phyloP scores from a whole-genome alignment of 2,113 vertebrate genomes.

The Meles meles region DNA sequence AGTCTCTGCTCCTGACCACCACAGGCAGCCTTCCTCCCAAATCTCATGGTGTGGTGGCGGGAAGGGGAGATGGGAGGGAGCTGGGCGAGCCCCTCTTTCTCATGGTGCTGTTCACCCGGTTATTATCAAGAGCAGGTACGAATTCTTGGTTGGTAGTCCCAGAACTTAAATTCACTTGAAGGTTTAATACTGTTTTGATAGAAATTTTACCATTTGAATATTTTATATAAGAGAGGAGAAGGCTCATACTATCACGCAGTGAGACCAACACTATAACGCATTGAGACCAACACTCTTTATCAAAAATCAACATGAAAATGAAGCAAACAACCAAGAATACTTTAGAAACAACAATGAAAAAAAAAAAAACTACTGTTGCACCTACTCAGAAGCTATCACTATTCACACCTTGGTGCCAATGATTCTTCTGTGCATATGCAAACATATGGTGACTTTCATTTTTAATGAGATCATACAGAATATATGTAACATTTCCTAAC shows the following conservation, averaged over 20 bases:
- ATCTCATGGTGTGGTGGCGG: not conserved
- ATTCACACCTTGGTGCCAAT: not conserved
- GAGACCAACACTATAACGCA: not conserved
- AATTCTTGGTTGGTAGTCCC: not conserved
- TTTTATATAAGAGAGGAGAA: not conserved
- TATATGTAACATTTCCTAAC: not conserved
- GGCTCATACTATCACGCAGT: not conserved
- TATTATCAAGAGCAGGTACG: not conserved
- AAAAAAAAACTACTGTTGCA: not conserved
- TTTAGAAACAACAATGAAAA: not conserved
- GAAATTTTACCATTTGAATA: not conserved
- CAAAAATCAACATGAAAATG: not conserved
- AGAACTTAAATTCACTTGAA: not conserved
- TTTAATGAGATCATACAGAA: not conserved
- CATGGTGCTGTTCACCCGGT: not conserved
- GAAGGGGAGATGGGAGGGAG: rapidly evolving
- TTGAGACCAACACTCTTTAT: not conserved
- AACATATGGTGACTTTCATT: not conserved
- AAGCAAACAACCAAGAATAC: constrained; percentile 1
- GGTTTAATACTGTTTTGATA: not conserved
- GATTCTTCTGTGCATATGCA: not conserved
- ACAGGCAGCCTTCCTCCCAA: not conserved
- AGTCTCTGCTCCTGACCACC: not conserved
- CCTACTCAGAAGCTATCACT: not conserved
- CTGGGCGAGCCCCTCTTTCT: not conserved